These are phyloP conservation scores for Brachystomella parvula DNA, from an alignment of 1,140 invertebrate species.

Conservation along the genomic window DNA sequence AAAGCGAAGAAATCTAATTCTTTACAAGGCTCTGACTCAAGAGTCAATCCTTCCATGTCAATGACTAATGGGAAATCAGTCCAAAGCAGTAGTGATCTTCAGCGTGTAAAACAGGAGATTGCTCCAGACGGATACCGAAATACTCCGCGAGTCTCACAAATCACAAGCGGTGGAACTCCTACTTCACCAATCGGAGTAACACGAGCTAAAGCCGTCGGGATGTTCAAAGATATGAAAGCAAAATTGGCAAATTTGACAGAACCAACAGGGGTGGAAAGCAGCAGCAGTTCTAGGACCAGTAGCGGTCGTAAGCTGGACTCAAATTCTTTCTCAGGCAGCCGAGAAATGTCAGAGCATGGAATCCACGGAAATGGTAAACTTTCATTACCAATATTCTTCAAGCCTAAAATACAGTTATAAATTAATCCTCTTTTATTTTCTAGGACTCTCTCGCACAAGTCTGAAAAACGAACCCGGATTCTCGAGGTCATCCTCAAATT, in stretches of 20 bases:
- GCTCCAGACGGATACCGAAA: too few relatives aligned
- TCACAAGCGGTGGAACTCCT: not conserved
- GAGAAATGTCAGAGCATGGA: too few relatives aligned
- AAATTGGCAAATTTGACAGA: not conserved
- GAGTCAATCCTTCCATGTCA: too few relatives aligned
- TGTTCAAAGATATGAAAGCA: not conserved
- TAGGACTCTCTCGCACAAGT: not conserved
- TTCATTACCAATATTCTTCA: not conserved
- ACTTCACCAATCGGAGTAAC: not conserved
- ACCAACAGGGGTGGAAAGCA: not conserved
- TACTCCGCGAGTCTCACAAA: too few relatives aligned
- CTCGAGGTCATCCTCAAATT: not conserved
- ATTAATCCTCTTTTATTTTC: not conserved
- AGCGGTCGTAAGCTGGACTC: not conserved
- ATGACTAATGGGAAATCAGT: too few relatives aligned
- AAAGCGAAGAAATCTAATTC: slow-evolving; percentile 18
- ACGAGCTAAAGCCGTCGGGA: not conserved
- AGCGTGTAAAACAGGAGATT: too few relatives aligned
- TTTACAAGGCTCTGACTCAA: too few relatives aligned
- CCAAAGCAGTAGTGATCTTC: too few relatives aligned
- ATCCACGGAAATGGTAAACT: not conserved
- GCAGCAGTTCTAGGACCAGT: not conserved
- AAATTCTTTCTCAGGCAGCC: slow-evolving; percentile 4
- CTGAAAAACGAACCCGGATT: not conserved
- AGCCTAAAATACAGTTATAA: not conserved